phyloP scores from a whole-genome alignment of 2,888 invertebrate genomes.

The Eupsilia transversa region DNA sequence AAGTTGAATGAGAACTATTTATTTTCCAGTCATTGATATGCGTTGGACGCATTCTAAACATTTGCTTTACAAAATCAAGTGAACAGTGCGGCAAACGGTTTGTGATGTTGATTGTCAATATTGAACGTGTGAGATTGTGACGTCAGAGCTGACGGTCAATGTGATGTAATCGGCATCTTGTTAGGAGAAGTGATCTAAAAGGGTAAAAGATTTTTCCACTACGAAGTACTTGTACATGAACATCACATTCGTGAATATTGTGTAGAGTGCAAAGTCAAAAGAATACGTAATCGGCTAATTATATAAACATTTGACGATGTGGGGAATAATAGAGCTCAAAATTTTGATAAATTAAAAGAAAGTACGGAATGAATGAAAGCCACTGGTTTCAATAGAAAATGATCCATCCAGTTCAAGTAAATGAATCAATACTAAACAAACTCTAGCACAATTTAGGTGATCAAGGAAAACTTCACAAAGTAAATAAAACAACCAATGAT shows the following conservation, averaged over 20 bases:
- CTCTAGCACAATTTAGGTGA: slow-evolving; percentile 1
- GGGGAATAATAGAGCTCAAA: not conserved
- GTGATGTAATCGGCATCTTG: slow-evolving; percentile 41
- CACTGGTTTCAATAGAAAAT: not conserved
- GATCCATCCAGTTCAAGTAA: not conserved
- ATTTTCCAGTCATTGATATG: slow-evolving; percentile 52
- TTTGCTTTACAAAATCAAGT: slow-evolving; percentile 52
- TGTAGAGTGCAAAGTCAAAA: not conserved
- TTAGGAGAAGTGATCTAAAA: slow-evolving; percentile 24
- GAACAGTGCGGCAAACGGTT: slow-evolving; percentile 39
- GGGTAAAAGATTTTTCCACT: slow-evolving; percentile 24
- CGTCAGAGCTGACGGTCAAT: slow-evolving; percentile 42
- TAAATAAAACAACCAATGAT: slow-evolving; percentile 22
- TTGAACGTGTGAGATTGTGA: slow-evolving; percentile 54
- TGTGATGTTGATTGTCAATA: slow-evolving; percentile 54
- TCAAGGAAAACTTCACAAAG: slow-evolving; percentile 27
- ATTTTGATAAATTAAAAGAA: not conserved
- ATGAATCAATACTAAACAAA: not conserved
- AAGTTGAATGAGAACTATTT: slow-evolving; percentile 52
- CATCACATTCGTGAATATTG: not conserved
- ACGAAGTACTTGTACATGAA: not conserved
- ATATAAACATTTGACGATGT: slow-evolving; percentile 3
- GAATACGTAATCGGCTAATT: not conserved
- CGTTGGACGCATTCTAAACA: slow-evolving; percentile 48
- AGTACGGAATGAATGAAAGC: not conserved